Percentiles rank a stretch among this genome's conserved stretches.
Evolutionary conservation across 2,797 vertebrate genomes (phyloP).

Genomic region (Cercopithecus petaurista): DNA sequence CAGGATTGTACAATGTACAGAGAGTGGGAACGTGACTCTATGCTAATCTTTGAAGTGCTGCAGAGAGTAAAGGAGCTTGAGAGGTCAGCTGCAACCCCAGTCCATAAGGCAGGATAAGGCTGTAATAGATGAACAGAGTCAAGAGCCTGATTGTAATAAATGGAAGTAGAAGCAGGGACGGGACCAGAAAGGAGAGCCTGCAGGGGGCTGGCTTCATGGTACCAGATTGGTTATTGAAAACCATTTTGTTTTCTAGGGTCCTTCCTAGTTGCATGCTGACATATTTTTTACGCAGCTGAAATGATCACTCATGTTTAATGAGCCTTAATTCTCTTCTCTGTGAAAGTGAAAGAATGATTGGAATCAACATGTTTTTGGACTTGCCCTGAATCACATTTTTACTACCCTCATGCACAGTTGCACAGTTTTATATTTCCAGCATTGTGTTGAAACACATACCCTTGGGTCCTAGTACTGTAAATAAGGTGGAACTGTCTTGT

Average conservation of each 20-base stretch:
- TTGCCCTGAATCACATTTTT: not conserved
- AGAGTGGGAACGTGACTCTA: not conserved
- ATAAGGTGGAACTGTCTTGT: too few species aligned
- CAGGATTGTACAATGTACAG: not conserved
- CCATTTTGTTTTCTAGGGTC: not conserved
- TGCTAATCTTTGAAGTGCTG: not conserved
- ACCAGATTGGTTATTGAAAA: not conserved
- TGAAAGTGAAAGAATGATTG: not conserved
- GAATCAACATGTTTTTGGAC: not conserved
- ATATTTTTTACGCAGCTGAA: not conserved
- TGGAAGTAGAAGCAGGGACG: not conserved
- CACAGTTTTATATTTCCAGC: not conserved
- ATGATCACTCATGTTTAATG: not conserved
- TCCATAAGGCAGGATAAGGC: not conserved
- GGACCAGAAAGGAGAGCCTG: not conserved
- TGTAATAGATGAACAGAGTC: not conserved
- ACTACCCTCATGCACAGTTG: not conserved
- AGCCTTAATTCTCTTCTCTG: not conserved
- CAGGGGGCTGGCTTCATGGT: not conserved
- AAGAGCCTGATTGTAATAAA: fast-evolving
- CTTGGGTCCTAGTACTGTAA: not conserved
- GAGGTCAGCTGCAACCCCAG: not conserved
- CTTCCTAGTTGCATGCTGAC: not conserved
- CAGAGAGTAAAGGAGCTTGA: not conserved
- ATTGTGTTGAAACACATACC: not conserved